Evolutionary conservation across 2,797 vertebrate species (phyloP).

Genomic region (Taeniopygia guttata): DNA sequence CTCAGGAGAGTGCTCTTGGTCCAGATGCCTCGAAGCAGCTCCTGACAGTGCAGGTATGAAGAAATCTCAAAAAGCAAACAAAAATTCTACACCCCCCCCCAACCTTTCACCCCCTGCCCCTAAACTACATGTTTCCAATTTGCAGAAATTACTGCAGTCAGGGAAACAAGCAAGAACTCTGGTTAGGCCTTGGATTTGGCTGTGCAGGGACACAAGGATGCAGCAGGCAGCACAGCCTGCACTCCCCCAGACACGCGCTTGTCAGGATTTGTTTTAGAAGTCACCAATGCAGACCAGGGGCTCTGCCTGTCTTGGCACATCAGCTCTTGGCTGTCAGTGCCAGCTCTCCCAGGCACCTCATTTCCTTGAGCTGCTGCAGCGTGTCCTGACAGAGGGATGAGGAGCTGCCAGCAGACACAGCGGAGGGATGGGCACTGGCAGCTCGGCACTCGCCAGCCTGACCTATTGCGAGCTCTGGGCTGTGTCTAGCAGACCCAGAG

Average conservation of each 20-base stretch:
- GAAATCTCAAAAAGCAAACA: not conserved
- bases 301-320: not conserved
- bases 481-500: fast-evolving
- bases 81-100: not conserved
- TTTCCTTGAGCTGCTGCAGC: not conserved
- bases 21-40: not conserved
- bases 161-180: not conserved
- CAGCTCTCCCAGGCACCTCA: not conserved
- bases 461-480: not conserved
- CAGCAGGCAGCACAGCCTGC: not conserved
- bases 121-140: not conserved
- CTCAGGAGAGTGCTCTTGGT: not conserved
- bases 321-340: not conserved
- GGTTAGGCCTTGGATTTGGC: not conserved
- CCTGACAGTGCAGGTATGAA: not conserved
- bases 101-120: not conserved
- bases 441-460: not conserved
- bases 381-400: not conserved
- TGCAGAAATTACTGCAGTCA: not conserved
- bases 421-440: not conserved
- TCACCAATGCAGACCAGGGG: not conserved
- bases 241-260: not conserved
- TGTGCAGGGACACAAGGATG: not conserved
- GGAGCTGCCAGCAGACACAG: not conserved
- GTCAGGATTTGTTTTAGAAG: not conserved